These are phyloP conservation scores for Ascidia mentula DNA, from an alignment of 23 tunicate species.

Conservation along the genomic window DNA sequence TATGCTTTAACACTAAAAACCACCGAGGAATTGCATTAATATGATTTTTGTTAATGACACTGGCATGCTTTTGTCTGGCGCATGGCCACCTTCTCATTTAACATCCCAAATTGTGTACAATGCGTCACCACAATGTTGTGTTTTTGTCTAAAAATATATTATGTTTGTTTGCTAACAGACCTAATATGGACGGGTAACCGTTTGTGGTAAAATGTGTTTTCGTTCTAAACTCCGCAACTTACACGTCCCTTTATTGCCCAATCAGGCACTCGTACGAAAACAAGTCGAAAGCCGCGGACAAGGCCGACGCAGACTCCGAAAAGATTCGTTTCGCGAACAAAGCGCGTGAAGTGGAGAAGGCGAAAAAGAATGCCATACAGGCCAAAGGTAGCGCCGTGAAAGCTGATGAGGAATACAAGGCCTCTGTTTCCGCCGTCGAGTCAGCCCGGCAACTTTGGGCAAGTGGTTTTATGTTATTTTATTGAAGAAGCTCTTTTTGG, in stretches of 20 bases:
- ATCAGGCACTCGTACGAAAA: slow-evolving; percentile 62
- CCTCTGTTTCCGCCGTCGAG: slow-evolving; percentile 46
- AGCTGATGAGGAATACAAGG: slow-evolving; percentile 85
- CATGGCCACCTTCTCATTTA: no score
- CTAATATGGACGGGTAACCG: no score
- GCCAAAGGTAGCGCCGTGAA: slow-evolving; percentile 34
- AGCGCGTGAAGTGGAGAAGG: slow-evolving; percentile 75
- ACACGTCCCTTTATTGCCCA: no score
- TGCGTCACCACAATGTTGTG: no score
- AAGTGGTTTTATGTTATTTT: slow-evolving; percentile 1
- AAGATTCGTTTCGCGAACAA: slow-evolving; percentile 59
- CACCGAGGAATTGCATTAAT: no score
- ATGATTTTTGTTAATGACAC: no score
- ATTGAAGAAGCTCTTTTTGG: no score
- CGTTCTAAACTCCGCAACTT: no score
- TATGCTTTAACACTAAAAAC: no score
- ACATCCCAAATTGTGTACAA: no score
- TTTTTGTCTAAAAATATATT: background rate
- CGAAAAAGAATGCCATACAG: slow-evolving; percentile 43
- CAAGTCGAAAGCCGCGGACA: slow-evolving; percentile 65
- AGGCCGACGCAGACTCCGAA: slow-evolving; percentile 76
- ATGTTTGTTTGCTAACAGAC: background rate
- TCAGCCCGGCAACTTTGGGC: slow-evolving; percentile 61
- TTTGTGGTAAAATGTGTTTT: no score
- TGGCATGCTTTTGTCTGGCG: no score